Conservation (phyloP, 2,888 invertebrate species). For the Amphipoea oculea region DNA sequence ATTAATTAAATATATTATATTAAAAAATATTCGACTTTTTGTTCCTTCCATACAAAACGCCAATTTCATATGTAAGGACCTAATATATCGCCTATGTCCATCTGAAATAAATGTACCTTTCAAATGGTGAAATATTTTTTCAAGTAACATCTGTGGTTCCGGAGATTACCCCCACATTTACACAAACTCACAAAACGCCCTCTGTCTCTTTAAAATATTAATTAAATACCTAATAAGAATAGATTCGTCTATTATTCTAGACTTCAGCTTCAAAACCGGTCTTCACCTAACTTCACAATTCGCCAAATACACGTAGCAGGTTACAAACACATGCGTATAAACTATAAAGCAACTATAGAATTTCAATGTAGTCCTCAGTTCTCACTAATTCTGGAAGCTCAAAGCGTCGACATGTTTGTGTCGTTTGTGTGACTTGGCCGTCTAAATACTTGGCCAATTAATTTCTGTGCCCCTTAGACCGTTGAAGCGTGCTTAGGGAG, state of each 20-base stretch:
- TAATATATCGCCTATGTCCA: background rate
- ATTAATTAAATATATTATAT: too few species aligned
- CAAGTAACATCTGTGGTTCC: background rate
- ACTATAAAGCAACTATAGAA: constrained; percentile 42
- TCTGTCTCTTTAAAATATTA: background rate
- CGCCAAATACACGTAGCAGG: background rate
- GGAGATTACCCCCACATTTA: too few species aligned
- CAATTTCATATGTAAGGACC: too few species aligned
- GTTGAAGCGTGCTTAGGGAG: constrained; percentile 32
- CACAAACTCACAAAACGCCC: background rate
- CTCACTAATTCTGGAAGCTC: constrained; percentile 52
- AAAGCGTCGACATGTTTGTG: constrained; percentile 55
- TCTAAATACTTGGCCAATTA: constrained; percentile 52
- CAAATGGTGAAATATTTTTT: background rate
- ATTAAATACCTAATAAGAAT: too few species aligned
- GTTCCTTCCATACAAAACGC: too few species aligned
- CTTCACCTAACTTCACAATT: constrained; percentile 16
- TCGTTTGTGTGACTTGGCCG: constrained; percentile 52
- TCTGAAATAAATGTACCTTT: background rate
- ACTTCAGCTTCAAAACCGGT: background rate
- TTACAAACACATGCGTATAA: constrained; percentile 19
- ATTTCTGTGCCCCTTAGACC: constrained; percentile 42
- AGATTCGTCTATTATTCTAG: background rate
- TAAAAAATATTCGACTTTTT: too few species aligned
- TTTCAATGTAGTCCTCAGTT: constrained; percentile 44